These are phyloP conservation scores for Pollachius pollachius DNA, from an alignment of 2,113 vertebrate species.

Conservation along the genomic window DNA sequence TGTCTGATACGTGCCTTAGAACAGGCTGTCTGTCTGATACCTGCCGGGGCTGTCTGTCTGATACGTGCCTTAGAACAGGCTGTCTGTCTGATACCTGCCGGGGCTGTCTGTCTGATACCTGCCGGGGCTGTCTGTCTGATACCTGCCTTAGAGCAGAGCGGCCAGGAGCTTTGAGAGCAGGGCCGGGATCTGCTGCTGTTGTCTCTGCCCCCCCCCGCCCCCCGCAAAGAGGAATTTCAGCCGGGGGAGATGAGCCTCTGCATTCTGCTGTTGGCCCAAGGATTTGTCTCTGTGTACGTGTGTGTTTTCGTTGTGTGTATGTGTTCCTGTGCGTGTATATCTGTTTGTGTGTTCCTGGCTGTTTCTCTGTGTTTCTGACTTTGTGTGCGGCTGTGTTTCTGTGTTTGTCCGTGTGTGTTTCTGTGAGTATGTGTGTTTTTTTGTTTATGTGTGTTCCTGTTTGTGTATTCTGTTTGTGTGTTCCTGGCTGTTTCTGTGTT, in stretches of 20 bases:
- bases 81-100: constrained; percentile 30
- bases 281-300: constrained; percentile 7
- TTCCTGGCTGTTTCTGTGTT: no score
- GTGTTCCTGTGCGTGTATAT: constrained; percentile 14
- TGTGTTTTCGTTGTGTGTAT: not conserved
- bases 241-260: constrained; percentile 42
- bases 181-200: constrained; percentile 33
- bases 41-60: constrained; percentile 29
- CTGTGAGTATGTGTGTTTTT: no score
- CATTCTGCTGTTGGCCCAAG: constrained; percentile 28
- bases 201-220: constrained; percentile 42
- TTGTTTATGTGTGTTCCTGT: no score
- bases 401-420: no score
- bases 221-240: constrained; percentile 50
- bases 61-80: constrained; percentile 33
- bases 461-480: no score
- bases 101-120: constrained; percentile 33
- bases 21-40: constrained; percentile 30
- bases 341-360: not conserved
- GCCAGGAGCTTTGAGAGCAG: constrained; percentile 28
- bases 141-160: constrained; percentile 32
- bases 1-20: no score
- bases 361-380: not conserved
- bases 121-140: constrained; percentile 28
- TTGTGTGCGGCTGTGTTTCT: no score